Evolutionary conservation across 2,113 vertebrate species (phyloP).

Genomic region (Trachemys scripta): DNA sequence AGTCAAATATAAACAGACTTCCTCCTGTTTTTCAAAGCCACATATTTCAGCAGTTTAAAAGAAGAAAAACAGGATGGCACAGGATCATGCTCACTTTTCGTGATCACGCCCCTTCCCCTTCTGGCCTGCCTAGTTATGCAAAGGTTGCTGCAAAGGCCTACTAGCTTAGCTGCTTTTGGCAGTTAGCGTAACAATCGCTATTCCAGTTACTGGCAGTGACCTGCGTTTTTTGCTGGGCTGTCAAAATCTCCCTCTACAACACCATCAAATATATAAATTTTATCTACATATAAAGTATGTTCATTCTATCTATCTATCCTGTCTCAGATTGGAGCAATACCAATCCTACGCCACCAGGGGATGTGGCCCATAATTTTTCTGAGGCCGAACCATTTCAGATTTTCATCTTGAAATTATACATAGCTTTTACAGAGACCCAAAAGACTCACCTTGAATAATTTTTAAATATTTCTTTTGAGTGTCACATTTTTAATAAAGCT

Average conservation of each 20-base stretch:
- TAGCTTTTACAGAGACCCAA: not conserved
- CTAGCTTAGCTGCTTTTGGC: too few species aligned
- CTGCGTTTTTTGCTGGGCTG: too few species aligned
- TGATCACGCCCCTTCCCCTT: too few species aligned
- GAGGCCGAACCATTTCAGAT: not conserved
- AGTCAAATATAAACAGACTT: too few species aligned
- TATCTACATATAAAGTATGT: not conserved
- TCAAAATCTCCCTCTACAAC: too few species aligned
- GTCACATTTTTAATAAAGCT: not conserved
- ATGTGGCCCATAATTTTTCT: not conserved
- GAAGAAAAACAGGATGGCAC: too few species aligned
- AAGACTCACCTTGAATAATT: not conserved
- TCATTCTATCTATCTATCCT: not conserved
- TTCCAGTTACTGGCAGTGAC: too few species aligned
- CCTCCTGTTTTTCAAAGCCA: not conserved
- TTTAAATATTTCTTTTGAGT: not conserved
- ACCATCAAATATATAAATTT: not conserved
- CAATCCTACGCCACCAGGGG: not conserved
- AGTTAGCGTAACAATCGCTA: too few species aligned
- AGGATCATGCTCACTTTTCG: too few species aligned
- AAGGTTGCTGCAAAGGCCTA: too few species aligned
- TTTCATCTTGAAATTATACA: not conserved
- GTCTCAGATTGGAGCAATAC: not conserved
- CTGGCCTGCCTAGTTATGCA: too few species aligned
- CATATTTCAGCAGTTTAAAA: fast-evolving